phyloP scores from a whole-genome alignment of 1,140 invertebrate genomes.

The Charaxes varanes region DNA sequence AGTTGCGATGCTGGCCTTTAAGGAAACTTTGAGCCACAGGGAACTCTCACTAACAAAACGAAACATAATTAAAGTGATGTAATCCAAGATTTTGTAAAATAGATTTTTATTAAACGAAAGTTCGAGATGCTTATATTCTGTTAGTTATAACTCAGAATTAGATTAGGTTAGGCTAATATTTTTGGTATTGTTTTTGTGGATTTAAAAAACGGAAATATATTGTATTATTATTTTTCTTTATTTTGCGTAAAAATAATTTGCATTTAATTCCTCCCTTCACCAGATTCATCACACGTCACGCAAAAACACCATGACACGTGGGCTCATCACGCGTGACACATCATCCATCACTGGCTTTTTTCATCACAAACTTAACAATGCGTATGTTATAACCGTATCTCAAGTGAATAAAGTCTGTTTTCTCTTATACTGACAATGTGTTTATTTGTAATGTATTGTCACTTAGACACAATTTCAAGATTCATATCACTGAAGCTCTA shows the following conservation, averaged over 20 bases:
- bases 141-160: no score
- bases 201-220: no score
- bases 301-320: conserved; percentile 44
- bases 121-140: no score
- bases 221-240: background rate
- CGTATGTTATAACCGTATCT: conserved; percentile 10
- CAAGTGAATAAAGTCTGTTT: background rate
- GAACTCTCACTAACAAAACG: no score
- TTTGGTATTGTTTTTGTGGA: no score
- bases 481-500: conserved; percentile 4
- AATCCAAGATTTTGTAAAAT: no score
- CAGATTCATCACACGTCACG: conserved; percentile 43
- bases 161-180: no score
- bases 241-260: background rate
- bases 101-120: no score
- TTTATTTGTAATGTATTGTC: background rate
- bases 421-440: background rate
- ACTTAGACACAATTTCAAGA: background rate
- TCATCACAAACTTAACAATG: conserved; percentile 22
- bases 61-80: no score
- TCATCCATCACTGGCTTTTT: conserved; percentile 56
- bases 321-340: conserved; percentile 45
- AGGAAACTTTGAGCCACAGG: no score
- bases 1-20: no score
- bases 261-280: conserved; percentile 14